A percentile compares a stretch with the other conserved stretches of the same genome.
These are phyloP conservation scores for Luffia ferchaultella DNA, from an alignment of 2,888 invertebrate species.

Conservation along the genomic window DNA sequence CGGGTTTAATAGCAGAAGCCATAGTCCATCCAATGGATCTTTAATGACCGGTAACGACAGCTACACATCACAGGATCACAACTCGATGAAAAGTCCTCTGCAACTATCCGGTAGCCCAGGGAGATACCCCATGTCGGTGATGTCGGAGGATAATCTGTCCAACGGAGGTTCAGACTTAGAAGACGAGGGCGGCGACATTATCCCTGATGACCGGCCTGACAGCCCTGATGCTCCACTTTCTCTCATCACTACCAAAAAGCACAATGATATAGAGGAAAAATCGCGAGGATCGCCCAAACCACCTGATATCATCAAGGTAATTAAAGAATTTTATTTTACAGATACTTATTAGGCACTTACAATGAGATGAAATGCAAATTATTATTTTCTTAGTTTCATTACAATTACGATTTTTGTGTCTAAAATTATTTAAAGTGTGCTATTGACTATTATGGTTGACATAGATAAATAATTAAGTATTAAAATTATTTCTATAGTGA, in stretches of 20 bases:
- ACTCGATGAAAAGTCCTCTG: conserved; percentile 70
- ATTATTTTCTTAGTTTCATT: no score
- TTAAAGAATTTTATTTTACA: conserved; percentile 6
- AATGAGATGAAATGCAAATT: no score
- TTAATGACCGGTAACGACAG: conserved; percentile 69
- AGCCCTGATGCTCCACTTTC: conserved; percentile 76
- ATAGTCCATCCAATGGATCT: conserved; percentile 70
- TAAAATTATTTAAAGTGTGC: no score
- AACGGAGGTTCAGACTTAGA: conserved; percentile 73
- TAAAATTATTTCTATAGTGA: no score
- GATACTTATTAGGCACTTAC: no score
- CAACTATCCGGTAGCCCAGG: conserved; percentile 63
- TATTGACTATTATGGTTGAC: no score
- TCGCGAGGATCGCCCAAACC: conserved; percentile 61
- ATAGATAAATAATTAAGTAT: no score
- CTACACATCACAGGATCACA: conserved; percentile 65
- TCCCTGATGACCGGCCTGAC: conserved; percentile 64
- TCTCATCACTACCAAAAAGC: conserved; percentile 70
- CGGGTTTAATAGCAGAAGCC: conserved; percentile 70
- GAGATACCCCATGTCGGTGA: conserved; percentile 69
- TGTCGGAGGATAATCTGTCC: conserved; percentile 72
- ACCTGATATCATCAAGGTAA: conserved; percentile 60
- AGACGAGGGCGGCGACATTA: conserved; percentile 69
- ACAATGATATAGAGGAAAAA: conserved; percentile 52
- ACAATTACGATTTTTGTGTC: no score